Base-by-base conservation (phyloP, 2,888 invertebrate genomes). In the Dolichopus griseipennis region DNA sequence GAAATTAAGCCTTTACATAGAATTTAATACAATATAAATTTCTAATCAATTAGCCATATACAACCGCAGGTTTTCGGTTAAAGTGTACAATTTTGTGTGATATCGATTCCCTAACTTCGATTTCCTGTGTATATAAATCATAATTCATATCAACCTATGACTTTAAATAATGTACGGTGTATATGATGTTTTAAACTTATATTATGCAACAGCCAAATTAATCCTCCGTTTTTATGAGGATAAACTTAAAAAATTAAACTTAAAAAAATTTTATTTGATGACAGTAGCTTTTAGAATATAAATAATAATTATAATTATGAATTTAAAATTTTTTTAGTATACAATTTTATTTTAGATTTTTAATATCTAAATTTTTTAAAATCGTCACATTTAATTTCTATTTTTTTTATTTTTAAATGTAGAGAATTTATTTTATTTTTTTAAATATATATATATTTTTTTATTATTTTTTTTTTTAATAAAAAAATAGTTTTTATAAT, bases 151-250 rank as follows among this genome's bases (percentile, higher is more conserved):
- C 27, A 27, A 27, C 27, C 27, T 27, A 27, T 27, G 27, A 27
- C 3, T 27, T 27, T 27, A 27, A 27, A 27, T 27, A 27, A 27
- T 27, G 27, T 27, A 27, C 27, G 27, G 27, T 27, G 27, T 27
- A 27, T 27, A 27, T 27, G 27, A 27, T 27, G 27, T 27, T 27
- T 27, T 27, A 27, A 27, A 27, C 27, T 27, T 27, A 27, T 27
- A 27, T 27, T 27, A 27, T 27, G 15, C 41, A 41, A 52, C 52
- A 52, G 37, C 15, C n/a, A 52, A 52, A 52, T 18, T 52, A 52
- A 52, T 52, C 52, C 52, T 52, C 52, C 52, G 52, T 52, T 52
- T 52, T 52, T 52, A 52, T 15, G 52, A 52, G 52, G 52, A 52
- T 15, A 18, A 18, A 52, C 52, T 52, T 52, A 52, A 52, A 52